phyloP scores from a whole-genome alignment of 1,140 invertebrate genomes.

The Camponotus vicinus region DNA sequence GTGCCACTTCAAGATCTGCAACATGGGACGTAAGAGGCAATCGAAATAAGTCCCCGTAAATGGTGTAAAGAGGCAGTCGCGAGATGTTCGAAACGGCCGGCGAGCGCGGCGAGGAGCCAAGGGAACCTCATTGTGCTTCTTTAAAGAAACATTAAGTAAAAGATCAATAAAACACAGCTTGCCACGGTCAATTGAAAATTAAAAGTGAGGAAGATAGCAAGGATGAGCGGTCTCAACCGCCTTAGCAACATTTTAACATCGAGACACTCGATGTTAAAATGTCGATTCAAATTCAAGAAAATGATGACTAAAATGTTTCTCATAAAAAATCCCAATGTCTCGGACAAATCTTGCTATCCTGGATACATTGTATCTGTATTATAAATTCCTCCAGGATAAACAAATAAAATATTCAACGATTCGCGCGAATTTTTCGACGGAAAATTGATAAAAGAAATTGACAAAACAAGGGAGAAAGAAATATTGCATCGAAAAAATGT shows the following conservation, averaged over 20 bases:
- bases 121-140: conserved; percentile 44
- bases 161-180: conserved; percentile 59
- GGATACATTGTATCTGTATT: too few species aligned
- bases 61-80: conserved; percentile 27
- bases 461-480: neutral
- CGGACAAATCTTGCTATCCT: neutral
- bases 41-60: conserved; percentile 66
- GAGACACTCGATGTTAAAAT: neutral
- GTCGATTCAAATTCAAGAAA: neutral
- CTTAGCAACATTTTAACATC: too few species aligned
- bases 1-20: conserved; percentile 89
- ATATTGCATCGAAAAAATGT: neutral
- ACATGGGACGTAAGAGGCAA: conserved; percentile 88
- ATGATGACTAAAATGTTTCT: neutral
- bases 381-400: neutral
- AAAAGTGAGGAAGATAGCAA: conserved; percentile 43
- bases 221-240: conserved; percentile 6
- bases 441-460: neutral
- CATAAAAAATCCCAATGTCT: neutral
- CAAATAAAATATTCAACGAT: neutral
- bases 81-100: conserved; percentile 45
- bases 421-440: neutral
- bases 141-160: conserved; percentile 51
- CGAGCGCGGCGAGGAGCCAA: conserved; percentile 37
- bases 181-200: conserved; percentile 31